Conservation (phyloP, 1,140 invertebrate species). For the Hyposmocoma kahamanoa region DNA sequence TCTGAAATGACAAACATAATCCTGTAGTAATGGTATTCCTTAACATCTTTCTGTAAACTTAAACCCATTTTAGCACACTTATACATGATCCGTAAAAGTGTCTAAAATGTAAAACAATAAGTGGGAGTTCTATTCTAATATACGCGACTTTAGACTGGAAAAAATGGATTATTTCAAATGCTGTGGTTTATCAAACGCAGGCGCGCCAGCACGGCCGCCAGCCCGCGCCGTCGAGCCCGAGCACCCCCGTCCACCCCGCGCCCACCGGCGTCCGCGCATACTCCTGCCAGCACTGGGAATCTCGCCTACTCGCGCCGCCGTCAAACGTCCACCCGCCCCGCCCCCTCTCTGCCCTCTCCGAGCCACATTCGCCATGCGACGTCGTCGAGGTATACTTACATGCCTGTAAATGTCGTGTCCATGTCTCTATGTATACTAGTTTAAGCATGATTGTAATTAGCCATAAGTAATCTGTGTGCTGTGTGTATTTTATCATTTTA, state of each 20-base stretch:
- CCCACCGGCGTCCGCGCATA: conserved; percentile 66
- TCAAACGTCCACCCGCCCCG: conserved; percentile 29
- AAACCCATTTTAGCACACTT: no score
- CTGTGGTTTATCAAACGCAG: conserved; percentile 23
- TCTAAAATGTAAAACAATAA: no score
- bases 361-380: conserved; percentile 54
- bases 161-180: no score
- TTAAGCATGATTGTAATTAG: conserved; percentile 19
- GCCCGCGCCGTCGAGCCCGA: conserved; percentile 58
- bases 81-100: no score
- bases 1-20: no score
- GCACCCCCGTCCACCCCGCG: conserved; percentile 51
- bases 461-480: conserved; percentile 13
- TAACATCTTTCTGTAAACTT: no score
- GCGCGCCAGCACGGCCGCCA: conserved; percentile 68
- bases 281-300: conserved; percentile 72
- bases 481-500: conserved; percentile 11
- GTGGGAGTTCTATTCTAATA: no score
- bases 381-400: conserved; percentile 48
- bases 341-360: conserved; percentile 33
- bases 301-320: conserved; percentile 48
- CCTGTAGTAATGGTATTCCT: no score
- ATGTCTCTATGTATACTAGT: conserved; percentile 9
- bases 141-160: no score
- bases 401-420: conserved; percentile 34